phyloP scores from a whole-genome alignment of 2,888 invertebrate genomes.

The Malacosoma neustria region DNA sequence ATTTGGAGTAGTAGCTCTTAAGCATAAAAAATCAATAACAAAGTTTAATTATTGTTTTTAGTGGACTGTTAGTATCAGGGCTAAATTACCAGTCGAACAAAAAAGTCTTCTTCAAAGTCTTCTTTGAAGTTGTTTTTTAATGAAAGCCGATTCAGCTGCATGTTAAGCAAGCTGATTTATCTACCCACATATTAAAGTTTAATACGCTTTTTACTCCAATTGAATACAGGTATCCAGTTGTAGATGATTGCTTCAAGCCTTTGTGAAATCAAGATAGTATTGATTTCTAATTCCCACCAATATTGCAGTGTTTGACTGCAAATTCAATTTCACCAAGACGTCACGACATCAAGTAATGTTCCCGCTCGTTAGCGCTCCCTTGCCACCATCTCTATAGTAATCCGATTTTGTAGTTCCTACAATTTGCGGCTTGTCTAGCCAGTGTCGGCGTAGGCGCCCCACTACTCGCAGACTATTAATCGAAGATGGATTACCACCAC shows the following conservation, averaged over 20 bases:
- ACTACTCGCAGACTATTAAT: constrained; percentile 24
- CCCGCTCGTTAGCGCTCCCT: constrained; percentile 54
- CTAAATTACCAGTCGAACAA: too few relatives aligned
- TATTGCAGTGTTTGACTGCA: constrained; percentile 25
- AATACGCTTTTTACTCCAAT: too few relatives aligned
- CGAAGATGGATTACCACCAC: constrained; percentile 34
- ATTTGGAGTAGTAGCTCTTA: neutral
- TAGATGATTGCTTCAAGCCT: too few relatives aligned
- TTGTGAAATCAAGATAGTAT: neutral
- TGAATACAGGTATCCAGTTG: too few relatives aligned
- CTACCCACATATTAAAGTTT: too few relatives aligned
- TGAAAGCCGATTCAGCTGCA: too few relatives aligned
- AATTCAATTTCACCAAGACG: constrained; percentile 38
- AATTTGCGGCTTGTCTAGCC: constrained; percentile 63
- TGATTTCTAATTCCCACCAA: constrained; percentile 10
- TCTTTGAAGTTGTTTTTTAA: too few relatives aligned
- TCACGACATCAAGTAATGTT: constrained; percentile 46
- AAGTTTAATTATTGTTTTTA: too few relatives aligned
- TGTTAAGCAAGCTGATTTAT: too few relatives aligned
- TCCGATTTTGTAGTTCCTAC: constrained; percentile 66
- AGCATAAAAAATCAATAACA: too few relatives aligned
- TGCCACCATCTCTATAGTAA: constrained; percentile 48
- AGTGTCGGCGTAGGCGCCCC: constrained; percentile 17
- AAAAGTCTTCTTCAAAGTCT: too few relatives aligned
- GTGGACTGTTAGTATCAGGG: too few relatives aligned